These are phyloP conservation scores for Leptodirus hochenwartii DNA, from an alignment of 2,888 invertebrate genomes.

Conservation along the genomic window DNA sequence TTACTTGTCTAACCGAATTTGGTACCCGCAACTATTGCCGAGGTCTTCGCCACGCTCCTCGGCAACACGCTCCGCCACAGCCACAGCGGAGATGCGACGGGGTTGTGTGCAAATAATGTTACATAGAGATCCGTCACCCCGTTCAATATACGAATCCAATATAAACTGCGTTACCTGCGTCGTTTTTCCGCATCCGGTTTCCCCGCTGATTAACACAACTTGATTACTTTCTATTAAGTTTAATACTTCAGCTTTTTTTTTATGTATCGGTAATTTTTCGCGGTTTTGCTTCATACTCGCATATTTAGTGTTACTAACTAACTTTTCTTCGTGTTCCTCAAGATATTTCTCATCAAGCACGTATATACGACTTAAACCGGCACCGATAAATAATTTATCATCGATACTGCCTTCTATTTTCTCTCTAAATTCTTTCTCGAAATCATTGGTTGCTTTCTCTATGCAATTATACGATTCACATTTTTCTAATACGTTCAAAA, in stretches of 20 bases:
- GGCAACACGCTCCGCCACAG: constrained; percentile 77
- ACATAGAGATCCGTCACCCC: constrained; percentile 50
- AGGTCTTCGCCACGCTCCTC: constrained; percentile 54
- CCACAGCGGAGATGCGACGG: constrained; percentile 75
- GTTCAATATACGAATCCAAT: constrained; percentile 55
- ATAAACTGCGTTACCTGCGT: constrained; percentile 86
- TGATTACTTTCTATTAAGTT: constrained; percentile 45
- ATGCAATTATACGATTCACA: too few relatives aligned
- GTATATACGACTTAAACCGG: too few relatives aligned
- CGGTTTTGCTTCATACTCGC: constrained; percentile 38
- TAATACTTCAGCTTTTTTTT: constrained; percentile 40
- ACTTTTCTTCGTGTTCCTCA: too few relatives aligned
- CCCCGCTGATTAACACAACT: constrained; percentile 58
- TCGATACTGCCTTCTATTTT: too few relatives aligned
- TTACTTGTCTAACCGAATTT: constrained; percentile 67
- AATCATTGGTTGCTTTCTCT: too few relatives aligned
- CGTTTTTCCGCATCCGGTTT: constrained; percentile 88
- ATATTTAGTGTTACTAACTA: too few relatives aligned
- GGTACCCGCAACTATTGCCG: constrained; percentile 60
- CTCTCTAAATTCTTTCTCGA: too few relatives aligned
- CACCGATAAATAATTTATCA: too few relatives aligned
- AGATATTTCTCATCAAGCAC: too few relatives aligned
- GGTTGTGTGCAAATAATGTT: constrained; percentile 83
- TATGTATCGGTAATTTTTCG: constrained; percentile 46
- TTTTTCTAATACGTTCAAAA: too few relatives aligned